Evolutionary conservation across 1,140 invertebrate species (phyloP), one percentile per base, ranked within the genome.

Genomic region (Nymphalis io): DNA sequence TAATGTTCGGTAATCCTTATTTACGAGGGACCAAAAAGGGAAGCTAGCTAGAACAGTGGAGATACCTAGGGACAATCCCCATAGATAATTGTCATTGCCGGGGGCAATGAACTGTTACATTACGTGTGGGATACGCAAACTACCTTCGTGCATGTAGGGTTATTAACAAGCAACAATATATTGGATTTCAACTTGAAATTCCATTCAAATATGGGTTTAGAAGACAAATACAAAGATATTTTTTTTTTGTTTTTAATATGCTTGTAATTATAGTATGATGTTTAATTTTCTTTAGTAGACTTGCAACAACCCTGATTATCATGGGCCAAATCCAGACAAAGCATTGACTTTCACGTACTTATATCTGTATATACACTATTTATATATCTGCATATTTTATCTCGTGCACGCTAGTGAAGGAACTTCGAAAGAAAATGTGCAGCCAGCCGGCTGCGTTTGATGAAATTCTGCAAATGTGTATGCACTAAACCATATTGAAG

Each of bases 71-170:
- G 77, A 78, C 68, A 68, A 46, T n/a, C 71, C 68, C 81, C 75
- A 78, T 67, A 68, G 57, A 77, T 83, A 83, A 83, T 83, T 80
- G 80, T 82, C 80, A 76, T 51, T 51, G 20, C 46, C 18, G 18
- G 70, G 80, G 72, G 75, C 78, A 85, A 76, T 80, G 81, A 83
- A 76, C 83, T 69, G 67, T 61, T 66, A 70, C 65, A 76, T 76
- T 74, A 73, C 48, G 69, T 67, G 58, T 44, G 60, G 72, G 72
- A 68, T 67, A 76, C 65, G 63, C 42, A 42, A 53, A 55, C 51
- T 55, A 55, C 20, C 23, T 55, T n/a, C 23, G n/a, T 55, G 20
- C 4, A 21, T 51, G 20, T 8, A 18, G 18, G 48, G 20, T 21
- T 48, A 51, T 51, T 20, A 20, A 20, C 18, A 51, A 21, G 18